Evolutionary conservation across 2,888 invertebrate genomes (phyloP).

Genomic region (Cacoxenus indagator): DNA sequence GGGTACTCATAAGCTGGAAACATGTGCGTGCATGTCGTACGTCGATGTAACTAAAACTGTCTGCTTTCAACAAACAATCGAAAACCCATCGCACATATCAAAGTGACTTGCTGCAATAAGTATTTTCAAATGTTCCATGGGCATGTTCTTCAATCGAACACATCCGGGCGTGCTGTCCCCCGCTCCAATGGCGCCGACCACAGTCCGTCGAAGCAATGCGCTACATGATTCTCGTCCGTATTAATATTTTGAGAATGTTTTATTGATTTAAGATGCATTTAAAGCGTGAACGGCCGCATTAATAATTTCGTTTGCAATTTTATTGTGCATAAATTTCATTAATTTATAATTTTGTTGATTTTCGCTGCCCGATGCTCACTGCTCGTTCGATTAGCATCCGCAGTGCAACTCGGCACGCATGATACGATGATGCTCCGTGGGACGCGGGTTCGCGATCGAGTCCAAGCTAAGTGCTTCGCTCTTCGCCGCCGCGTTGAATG

Average conservation of each 20-base stretch:
- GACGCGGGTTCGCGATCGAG: constrained; percentile 32
- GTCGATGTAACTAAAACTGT: background rate
- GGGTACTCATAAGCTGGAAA: too few relatives aligned
- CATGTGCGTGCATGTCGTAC: too few relatives aligned
- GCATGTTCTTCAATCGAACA: constrained; percentile 57
- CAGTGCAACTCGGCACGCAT: background rate
- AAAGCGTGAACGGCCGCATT: constrained; percentile 72
- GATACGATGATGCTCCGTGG: background rate
- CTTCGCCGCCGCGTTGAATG: constrained; percentile 47
- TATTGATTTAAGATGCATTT: constrained; percentile 71
- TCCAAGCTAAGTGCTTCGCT: constrained; percentile 25
- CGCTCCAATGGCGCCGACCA: constrained; percentile 27
- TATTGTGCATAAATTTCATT: constrained; percentile 72
- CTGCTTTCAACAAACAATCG: constrained; percentile 9
- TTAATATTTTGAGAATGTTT: constrained; percentile 53
- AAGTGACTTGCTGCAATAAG: constrained; percentile 34
- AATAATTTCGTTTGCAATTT: constrained; percentile 72
- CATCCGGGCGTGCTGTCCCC: constrained; percentile 64
- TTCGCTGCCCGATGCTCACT: constrained; percentile 49
- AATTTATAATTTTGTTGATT: constrained; percentile 72
- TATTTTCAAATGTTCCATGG: constrained; percentile 40
- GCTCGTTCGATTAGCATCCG: constrained; percentile 20
- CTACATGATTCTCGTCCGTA: constrained; percentile 51
- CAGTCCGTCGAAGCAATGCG: constrained; percentile 22
- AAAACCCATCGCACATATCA: constrained; percentile 38